Evolutionary conservation across 2,113 vertebrate genomes (phyloP), one percentile per base, ranked within the genome.

Genomic region (Brachionichthys hirsutus): DNA sequence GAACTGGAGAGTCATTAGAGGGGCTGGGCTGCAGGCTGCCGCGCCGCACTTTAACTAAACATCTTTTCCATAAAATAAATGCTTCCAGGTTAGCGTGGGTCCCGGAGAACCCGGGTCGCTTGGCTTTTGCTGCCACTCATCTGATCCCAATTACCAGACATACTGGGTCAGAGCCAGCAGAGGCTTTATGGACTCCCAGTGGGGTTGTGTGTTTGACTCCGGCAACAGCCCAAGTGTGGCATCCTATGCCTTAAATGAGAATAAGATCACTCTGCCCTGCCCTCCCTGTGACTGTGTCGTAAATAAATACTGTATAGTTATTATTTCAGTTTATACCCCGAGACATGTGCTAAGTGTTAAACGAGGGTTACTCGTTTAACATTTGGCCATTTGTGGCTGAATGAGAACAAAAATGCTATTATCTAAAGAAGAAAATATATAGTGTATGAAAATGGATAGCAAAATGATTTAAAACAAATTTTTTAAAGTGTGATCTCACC

Each of bases 61-160:
- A 93, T 92, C 91, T 87, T 92, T 93, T 93, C 92, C 93, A 94
- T 94, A 94, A 94, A 93, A 92, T 98, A 98, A 98, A 94, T 95
- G 95, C 91, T 98, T 98, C 95, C 96, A 98, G 95, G 94, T 94
- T 96, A 95, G 88, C 41, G 73, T 75, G 76, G 90, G 92, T 92
- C 83, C 64, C 45, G 36, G 77, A 82, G 79, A 86, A 81, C 67
- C 63, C 81, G 79, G 92, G 92, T 93, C 92, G 91, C 86, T 84
- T 68, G 54, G 86, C 94, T 82, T 92, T 92, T 91, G 92, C 89
- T 86, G 73, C 84, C 88, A 89, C 65, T 90, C 96, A 95, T 94
- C 94, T 95, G 93, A 94, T 94, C 92, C 90, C 94, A 95, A 97
- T 97, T 97, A 97, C 86, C 82, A 34, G 35, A 0, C 75, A 83